Evolutionary conservation across 2,113 vertebrate species (phyloP), one percentile per base, ranked within the genome.

Genomic region (Sander vitreus): DNA sequence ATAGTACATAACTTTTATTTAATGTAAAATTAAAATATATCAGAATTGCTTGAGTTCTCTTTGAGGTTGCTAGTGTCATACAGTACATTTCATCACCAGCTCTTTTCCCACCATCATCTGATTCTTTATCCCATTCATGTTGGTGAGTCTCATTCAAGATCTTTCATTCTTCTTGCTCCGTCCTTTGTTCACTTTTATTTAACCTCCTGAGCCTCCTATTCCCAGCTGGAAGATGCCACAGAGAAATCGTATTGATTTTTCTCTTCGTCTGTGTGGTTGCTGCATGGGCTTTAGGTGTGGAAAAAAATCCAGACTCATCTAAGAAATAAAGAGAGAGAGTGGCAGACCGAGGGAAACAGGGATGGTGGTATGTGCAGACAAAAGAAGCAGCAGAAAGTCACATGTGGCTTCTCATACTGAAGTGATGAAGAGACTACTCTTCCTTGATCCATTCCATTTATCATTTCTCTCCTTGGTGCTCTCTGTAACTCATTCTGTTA

Each of bases 221-320:
- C 89, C 76, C 82, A 74, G 76, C 78, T 85, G 81, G 73, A 88
- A 78, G 82, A 83, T 85, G 84, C 80, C 75, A 71, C 14, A 59
- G 83, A 89, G 80, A 91, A 81, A 77, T 50, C 7, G 0, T 85
- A 93, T 94, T 85, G 90, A 94, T 92, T 91, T 89, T 83, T 89
- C 18, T 75, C 68, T 78, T 73, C 51, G 15, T 58, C 71, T 85
- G 83, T 83, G 75, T 78, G 81, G 83, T 87, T 78, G 81, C 51
- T 60, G 70, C 70, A 73, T 43, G 23, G 59, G 30, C 78, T 65
- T 53, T 4, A 0, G 58, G 13, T 79, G 68, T 13, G 8, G 23
- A 12, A 23, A 48, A 68, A 84, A 39, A 84, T 82, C 64, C 43
- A 78, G 65, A 78, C 63, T 70, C 19, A 33, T 48, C 57, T 53